Evolutionary conservation across 1,140 invertebrate genomes (phyloP).

Genomic region (Lutraria rhynchaena): DNA sequence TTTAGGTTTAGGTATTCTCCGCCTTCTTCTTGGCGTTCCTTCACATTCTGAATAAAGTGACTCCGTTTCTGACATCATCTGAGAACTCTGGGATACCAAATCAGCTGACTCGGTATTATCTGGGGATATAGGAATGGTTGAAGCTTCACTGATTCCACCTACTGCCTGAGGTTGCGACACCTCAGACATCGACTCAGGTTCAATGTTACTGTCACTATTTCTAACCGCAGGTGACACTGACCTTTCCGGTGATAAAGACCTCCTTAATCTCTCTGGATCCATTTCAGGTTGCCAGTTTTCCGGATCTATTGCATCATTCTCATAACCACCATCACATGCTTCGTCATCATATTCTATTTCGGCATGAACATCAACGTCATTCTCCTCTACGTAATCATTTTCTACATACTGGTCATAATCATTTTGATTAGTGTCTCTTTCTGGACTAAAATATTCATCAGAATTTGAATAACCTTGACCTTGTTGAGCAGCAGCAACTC

Average conservation of each 20-base stretch:
- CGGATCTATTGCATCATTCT: constrained; percentile 17
- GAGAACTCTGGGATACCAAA: constrained; percentile 31
- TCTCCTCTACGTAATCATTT: constrained; percentile 37
- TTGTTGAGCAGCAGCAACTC: background rate
- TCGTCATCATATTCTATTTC: constrained; percentile 16
- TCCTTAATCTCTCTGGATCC: constrained; percentile 46
- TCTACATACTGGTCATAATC: constrained; percentile 37
- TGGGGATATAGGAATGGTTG: constrained; percentile 41
- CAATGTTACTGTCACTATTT: constrained; percentile 14
- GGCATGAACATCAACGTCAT: constrained; percentile 1
- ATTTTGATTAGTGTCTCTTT: constrained; percentile 20
- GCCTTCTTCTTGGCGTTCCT: background rate
- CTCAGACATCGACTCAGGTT: constrained; percentile 37
- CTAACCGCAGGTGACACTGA: constrained; percentile 39
- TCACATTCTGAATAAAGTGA: constrained; percentile 34
- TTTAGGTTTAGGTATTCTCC: constrained; percentile 46
- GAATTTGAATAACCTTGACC: constrained; percentile 27
- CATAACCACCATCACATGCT: background rate
- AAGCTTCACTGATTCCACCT: background rate
- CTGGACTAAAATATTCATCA: constrained; percentile 24
- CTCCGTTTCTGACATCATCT: constrained; percentile 31
- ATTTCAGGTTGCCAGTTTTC: constrained; percentile 52
- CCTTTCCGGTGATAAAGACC: constrained; percentile 51
- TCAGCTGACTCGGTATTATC: background rate
- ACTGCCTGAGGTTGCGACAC: background rate